Conservation (phyloP, 2,113 vertebrate genomes). For the Coptodon rendalli region DNA sequence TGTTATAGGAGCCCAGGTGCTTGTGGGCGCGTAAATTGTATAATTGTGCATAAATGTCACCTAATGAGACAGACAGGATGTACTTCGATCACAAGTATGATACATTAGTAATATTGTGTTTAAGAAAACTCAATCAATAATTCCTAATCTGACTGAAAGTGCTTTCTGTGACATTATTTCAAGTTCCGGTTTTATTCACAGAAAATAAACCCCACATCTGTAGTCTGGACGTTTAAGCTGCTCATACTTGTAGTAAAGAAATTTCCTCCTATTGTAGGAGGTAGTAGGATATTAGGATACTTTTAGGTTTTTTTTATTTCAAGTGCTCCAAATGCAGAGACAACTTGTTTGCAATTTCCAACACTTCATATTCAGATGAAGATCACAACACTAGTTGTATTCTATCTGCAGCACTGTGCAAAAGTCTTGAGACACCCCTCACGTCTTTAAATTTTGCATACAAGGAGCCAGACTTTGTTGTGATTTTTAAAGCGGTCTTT, state of each 20-base stretch:
- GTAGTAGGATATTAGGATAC: background rate
- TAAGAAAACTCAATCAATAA: background rate
- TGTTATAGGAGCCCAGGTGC: background rate
- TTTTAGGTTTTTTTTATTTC: background rate
- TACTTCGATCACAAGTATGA: background rate
- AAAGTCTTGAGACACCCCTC: background rate
- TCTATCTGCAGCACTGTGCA: background rate
- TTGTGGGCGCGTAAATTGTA: fast-evolving
- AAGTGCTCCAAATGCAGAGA: background rate
- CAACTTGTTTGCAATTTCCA: fast-evolving
- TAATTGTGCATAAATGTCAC: background rate
- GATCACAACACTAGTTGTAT: background rate
- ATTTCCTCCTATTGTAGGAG: background rate
- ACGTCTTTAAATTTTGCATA: background rate
- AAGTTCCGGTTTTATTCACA: fast-evolving
- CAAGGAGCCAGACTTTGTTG: background rate
- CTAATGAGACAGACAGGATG: background rate
- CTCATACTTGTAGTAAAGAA: background rate
- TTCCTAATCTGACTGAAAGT: background rate
- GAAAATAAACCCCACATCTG: fast-evolving
- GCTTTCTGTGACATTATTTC: background rate
- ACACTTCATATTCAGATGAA: background rate
- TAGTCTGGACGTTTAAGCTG: fast-evolving
- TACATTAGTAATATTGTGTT: background rate
- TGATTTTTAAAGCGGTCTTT: fast-evolving